Evolutionary conservation across 2,113 vertebrate genomes (phyloP), one percentile per base, ranked within the genome.

Genomic region (Sprattus sprattus): DNA sequence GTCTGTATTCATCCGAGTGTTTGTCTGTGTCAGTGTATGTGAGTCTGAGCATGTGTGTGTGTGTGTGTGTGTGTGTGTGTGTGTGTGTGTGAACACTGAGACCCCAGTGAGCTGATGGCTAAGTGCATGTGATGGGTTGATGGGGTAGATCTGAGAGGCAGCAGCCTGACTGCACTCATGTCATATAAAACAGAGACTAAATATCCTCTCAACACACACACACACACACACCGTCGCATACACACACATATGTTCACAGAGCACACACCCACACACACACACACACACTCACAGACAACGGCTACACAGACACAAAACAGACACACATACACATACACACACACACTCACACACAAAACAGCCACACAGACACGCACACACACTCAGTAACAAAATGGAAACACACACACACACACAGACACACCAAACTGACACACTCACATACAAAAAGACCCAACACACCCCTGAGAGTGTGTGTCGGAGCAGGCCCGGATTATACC

Each of bases 191-290:
- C 52, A 18, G 15, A 54, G 16, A 2, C 52, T 54, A 54, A 54
- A 54, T 54, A 54, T 54, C 52, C 52, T 54, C 52, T 54, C 52
- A 54, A 82, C 81, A 82, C 81, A 46, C 81, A 82, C 81, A 82
- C 81, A 45, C 75, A 81, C 84, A 57, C 45, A 47, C 47, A 54
- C 84, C 46, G 9, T 6, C 9, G 54, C 75, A 57, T 47, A 81
- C 47, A 81, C 75, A 85, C 39, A 39, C 71, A 52, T 47, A 54
- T 16, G 18, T 13, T 49, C 84, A 45, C 71, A 15, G 28, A 50
- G 1, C 64, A 32, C 75, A 81, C 71, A 39, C 39, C 1, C 39
- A 39, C 39, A 39, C 39, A 39, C 39, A 39, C 39, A 39, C 39
- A 39, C 39, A 39, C 39, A 39, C 39, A 39, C 39, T 39, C 39